Evolutionary conservation across 2,888 invertebrate genomes (phyloP), one percentile per base, ranked within the genome.

Genomic region (Leptopilina drosophilae): DNA sequence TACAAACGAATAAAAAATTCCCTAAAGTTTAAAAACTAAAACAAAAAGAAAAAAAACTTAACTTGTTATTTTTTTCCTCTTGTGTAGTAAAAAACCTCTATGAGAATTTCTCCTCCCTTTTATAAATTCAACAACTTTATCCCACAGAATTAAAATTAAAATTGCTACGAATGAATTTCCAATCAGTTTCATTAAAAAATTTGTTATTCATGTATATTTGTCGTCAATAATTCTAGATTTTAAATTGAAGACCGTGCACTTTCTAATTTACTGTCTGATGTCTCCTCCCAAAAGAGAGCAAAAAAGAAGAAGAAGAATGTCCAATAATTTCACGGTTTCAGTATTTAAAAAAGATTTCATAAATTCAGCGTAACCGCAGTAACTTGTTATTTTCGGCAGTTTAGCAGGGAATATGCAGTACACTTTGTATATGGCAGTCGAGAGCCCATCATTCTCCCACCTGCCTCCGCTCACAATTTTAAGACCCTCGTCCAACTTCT

Each of bases 401-500:
- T 69, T 26, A 49, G 49, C n/a, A 53, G 6, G 9, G 33, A 11
- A 42, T 15, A 42, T 67, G n/a, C 1, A 33, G 26, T 73, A 40
- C 20, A 73, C 33, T 73, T 73, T 40, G 53, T 56, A 11, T 49
- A 49, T 12, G 9, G 49, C 9, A 49, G 9, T 9, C 8, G 14
- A 53, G 49, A 69, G 53, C n/a, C 56, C n/a, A 73, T 56, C 73
- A 56, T 73, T 26, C 56, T 53, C 73, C 73, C 73, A 73, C 73
- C 73, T 73, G 73, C 56, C 40, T 56, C 73, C 73, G 42, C 8
- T 5, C 42, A 49, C 46, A 46, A 20, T 33, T 42, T 49, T 12
- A 53, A 73, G 53, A 73, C 15, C 56, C 56, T 56, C 73, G 73
- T 73, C 15, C n/a, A 56, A 73, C 73, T 73, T 73, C 56, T 73